Base-by-base conservation (phyloP, 92 coral and sea anemone species). In the Umimayanthus chanpuru region DNA sequence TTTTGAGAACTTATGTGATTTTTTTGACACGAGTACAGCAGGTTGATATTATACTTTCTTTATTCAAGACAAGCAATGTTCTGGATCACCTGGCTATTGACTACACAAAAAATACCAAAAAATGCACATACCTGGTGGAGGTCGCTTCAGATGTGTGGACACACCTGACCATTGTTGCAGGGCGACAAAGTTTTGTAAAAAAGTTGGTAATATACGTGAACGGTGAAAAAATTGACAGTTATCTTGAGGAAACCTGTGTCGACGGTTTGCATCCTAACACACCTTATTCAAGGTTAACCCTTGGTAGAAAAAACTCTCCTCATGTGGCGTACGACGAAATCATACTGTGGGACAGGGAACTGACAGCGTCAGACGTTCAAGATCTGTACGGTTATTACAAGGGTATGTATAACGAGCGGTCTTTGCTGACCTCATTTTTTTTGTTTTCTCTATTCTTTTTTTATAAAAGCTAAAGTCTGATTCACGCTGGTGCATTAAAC, bases 361-460 rank as follows among this genome's bases (percentile, higher is more conserved):
- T 70, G 26, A 44, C 87, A 25, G 3, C 21, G 65, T 28, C 56
- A 40, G 77, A 83, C 44, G 65, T 70, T 11, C 66, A 83, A 16
- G 26, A 25, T n/a, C 87, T 83, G 11, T 83, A 67, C 28, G 77
- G 25, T 26, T 83, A 83, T 73, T 83, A 83, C 21, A 83, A 70
- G 58, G 87, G 87, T 83, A 29, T 14, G 61, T 41, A 21, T 2
- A 23, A 2, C n/a, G 6, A 26, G 68, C 68, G 68, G n/a, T 61
- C 68, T 61, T 61, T 61, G n/a, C 26, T 4, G 14, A 7, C 4
- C 28, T 39, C 25, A 39, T 49, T 80, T 80, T 80, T 30, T 4
- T 18, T 53, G 11, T 2, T 47, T 26, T 36, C 25, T 39, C 26
- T 4, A 36, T 4, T 21, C 36, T 32, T 32, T 32, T 18, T 5